phyloP scores from a whole-genome alignment of 1,140 invertebrate genomes.

The Drosophila subpulchrella region DNA sequence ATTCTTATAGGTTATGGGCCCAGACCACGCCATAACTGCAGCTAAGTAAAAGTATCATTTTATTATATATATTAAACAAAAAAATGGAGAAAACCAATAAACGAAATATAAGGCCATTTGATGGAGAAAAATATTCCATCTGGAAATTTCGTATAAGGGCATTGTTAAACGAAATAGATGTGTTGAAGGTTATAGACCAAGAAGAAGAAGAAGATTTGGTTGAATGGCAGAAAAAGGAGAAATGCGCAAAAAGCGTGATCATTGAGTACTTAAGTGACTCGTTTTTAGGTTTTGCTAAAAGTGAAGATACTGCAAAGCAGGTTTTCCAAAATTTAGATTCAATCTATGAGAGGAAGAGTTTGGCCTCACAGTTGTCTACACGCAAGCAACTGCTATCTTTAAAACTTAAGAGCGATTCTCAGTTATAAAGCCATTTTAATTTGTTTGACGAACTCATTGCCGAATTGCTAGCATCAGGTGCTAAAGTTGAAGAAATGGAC shows the following conservation, averaged over 20 bases:
- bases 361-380: not conserved
- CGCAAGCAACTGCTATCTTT: not conserved
- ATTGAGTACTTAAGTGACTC: not conserved
- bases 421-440: no score
- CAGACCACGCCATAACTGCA: no score
- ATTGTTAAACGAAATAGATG: not conserved
- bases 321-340: slow-evolving; percentile 2
- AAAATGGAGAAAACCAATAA: no score
- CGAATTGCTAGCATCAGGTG: no score
- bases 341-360: not conserved
- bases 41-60: no score
- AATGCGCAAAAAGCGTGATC: not conserved
- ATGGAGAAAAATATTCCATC: not conserved
- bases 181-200: not conserved
- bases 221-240: slow-evolving; percentile 1
- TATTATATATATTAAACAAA: no score
- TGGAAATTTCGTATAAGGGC: slow-evolving; percentile 1
- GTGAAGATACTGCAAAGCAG: not conserved
- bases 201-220: not conserved
- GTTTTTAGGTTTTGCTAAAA: slow-evolving; percentile 1
- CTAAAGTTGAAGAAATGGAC: no score
- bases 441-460: no score
- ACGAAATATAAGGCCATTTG: no score
- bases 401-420: not conserved
- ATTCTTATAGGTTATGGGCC: no score